Base-by-base conservation (phyloP, 2,888 invertebrate genomes). In the Pherbina coryleti region DNA sequence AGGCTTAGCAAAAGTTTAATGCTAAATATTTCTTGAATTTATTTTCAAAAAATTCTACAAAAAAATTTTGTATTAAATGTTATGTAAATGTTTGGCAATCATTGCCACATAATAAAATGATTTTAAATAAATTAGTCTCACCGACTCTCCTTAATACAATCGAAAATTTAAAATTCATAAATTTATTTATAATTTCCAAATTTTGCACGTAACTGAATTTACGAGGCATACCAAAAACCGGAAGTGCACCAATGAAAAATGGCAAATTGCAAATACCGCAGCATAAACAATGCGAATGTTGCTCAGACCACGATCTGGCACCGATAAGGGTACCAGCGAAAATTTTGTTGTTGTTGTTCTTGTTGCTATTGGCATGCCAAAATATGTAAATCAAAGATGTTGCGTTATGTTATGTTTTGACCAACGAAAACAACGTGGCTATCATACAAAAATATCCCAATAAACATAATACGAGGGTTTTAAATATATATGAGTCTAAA, bases 301-400 rank as follows among this genome's bases (percentile, higher is more conserved):
- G 9, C 3, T 25, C 51, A 49, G 69, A 51, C 75, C 37, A n/a
- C 75, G 44, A 44, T 67, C 37, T 53, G 67, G 67, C 31, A 55
- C 17, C 34, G 69, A 69, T 69, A 74, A 28, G 57, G 60, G 37
- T n/a, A 53, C 3, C 37, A 60, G 25, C 55, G n/a, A 25, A 8
- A n/a, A 9, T 57, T 17, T 44, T 8, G 60, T 22, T 62, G 44
- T 37, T 17, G 55, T 44, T 49, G 66, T 72, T 78, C n/a, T 75
- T 55, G 70, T 22, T 75, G 76, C 25, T 71, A 17, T 57, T 72
- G 64, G 31, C 8, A 7, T 67, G 28, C 37, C 19, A 60, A 25
- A 70, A 75, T 66, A 75, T 66, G 75, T 53, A 75, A 75, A 75
- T 75, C 66, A 75, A 66, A 75, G 75, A 66, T 75, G 51, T 66